Percentiles rank a stretch among this genome's conserved stretches.
These are phyloP conservation scores for Aphis craccivora DNA, from an alignment of 1,140 invertebrate genomes.

Conservation along the genomic window DNA sequence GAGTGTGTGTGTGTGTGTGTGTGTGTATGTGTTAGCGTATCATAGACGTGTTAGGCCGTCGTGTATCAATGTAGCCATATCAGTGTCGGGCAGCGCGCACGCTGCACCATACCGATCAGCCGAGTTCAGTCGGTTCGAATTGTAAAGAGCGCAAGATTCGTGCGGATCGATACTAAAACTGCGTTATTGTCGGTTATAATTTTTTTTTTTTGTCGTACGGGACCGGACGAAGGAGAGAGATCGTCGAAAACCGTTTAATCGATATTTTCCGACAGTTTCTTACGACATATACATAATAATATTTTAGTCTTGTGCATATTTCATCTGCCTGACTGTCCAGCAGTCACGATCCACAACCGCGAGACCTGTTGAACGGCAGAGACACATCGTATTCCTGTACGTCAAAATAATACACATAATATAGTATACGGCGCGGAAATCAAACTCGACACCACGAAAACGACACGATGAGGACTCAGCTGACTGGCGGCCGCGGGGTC, in stretches of 20 bases:
- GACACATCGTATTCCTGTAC: no score
- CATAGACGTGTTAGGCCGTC: background rate
- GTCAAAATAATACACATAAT: no score
- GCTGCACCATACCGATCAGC: background rate
- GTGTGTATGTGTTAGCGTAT: background rate
- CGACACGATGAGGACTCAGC: background rate
- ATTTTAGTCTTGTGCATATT: no score
- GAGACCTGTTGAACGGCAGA: no score
- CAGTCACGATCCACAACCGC: no score
- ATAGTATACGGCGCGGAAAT: background rate
- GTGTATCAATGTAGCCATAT: background rate
- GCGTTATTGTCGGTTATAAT: background rate
- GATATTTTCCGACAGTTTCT: background rate
- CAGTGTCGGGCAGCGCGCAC: background rate
- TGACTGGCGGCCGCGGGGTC: background rate
- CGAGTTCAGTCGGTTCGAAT: slow-evolving; percentile 7
- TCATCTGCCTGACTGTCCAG: no score
- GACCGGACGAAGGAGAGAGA: background rate
- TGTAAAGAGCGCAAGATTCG: background rate
- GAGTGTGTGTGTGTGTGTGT: background rate
- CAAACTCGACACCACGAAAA: background rate
- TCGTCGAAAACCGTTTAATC: background rate
- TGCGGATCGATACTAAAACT: background rate
- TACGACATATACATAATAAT: no score
- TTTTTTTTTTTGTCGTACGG: background rate